Base-by-base conservation (phyloP, 2,797 vertebrate genomes). In the Typhlichthys subterraneus region DNA sequence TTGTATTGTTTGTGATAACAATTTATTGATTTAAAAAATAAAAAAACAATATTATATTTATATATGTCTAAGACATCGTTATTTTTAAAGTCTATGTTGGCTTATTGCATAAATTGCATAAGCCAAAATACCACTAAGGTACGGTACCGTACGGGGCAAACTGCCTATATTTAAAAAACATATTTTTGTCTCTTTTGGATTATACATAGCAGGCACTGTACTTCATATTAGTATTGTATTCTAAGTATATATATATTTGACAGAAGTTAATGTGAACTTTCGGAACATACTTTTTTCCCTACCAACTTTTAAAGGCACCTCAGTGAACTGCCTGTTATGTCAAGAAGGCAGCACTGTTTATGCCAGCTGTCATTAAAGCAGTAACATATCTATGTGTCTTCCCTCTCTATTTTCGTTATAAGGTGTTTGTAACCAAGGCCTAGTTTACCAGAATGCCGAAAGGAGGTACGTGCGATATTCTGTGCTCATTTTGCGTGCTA, bases 381-480 rank as follows among this genome's bases (percentile, higher is more conserved):
- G 62, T 70, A 62, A 58, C 67, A 46, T 19, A 63, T 67, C 69
- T 63, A 64, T 48, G 38, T 69, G 65, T 29, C n/a, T 84, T 79
- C 53, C 4, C 23, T 59, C 15, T 33, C 12, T 57, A 3, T 66
- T 66, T 38, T 42, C 46, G 15, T 46, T 9, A 59, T 56, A 42
- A 9, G 12, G 11, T 45, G 45, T 57, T 70, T 67, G 13, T 62
- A 47, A 68, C 12, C 49, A 52, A 77, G 63, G 10, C 45, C 23
- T 73, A 31, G 29, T 17, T 59, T 31, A 13, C 65, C 57, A 87
- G 62, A 73, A 93, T 94, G 93, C 93, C 92, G 4, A 92, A 92
- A 88, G 92, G 92, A 89, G 93, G 93, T 94, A 91, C 91, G 91
- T 48, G 14, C 6, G 1, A 48, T 54, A 1, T 12, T n/a, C 7